Evolutionary conservation across 2,888 invertebrate species (phyloP), one percentile per base, ranked within the genome.

Genomic region (Rotaria magnacalcarata): DNA sequence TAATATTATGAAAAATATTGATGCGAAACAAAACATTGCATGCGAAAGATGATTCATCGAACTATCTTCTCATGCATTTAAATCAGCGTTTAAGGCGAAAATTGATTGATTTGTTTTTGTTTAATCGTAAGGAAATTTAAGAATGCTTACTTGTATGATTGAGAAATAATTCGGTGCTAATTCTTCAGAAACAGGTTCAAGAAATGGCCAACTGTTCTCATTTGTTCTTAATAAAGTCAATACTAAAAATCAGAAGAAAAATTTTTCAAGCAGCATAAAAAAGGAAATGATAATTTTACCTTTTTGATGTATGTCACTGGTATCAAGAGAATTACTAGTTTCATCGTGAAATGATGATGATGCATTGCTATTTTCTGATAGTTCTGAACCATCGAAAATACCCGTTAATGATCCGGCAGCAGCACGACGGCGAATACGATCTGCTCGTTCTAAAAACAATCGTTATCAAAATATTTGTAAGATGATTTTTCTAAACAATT

Each of bases 171-270:
- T 85, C 2, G 86, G 86, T 27, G 86, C 86, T 19, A 85, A 27
- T 21, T 86, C 86, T 75, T 86, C 86, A 52, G 85, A 80, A 74
- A 86, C 86, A 27, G 86, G 74, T 47, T 50, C 58, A 27, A 85
- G 75, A 52, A 86, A 86, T 24, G 86, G 86, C 86, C 86, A 86
- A 80, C 80, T 80, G n/a, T 80, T 80, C 80, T 80, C 80, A 80
- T 80, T 47, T 80, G 80, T 80, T 47, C 80, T 43, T 80, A 80
- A 47, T 80, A 47, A n/a, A 47, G 43, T 80, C 34, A 80, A 24
- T 47, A 80, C 80, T 80, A n/a, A n/a, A 47, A 80, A 24, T 4
- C 27, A 4, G n/a, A 80, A 80, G 3, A 7, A 4, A 75, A n/a
- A 4, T 50, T 24, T 47, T 47, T 47, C 24, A 8, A 8, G 24